Conservation (phyloP, 2,888 invertebrate species). For the Troides helena region DNA sequence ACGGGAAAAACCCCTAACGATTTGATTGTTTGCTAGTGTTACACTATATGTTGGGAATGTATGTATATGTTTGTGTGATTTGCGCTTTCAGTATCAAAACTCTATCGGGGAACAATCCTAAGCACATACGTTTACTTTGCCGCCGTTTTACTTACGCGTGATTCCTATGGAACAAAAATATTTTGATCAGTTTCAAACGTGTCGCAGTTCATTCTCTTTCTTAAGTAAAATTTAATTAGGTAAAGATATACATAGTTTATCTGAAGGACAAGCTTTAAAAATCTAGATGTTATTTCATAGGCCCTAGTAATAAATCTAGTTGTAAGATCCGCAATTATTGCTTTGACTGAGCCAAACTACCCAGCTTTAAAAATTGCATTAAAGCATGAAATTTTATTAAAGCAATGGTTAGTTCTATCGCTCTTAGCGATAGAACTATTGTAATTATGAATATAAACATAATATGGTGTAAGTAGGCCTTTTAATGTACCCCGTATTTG, state of each 20-base stretch:
- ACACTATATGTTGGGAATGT: conserved; percentile 19
- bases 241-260: not conserved
- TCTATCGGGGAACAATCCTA: conserved; percentile 63
- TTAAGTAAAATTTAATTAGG: not conserved
- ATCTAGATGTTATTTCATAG: too few species aligned
- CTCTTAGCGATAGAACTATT: too few species aligned
- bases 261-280: too few species aligned
- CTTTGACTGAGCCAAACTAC: too few species aligned
- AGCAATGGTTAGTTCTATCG: too few species aligned
- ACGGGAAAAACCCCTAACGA: conserved; percentile 16
- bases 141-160: conserved; percentile 74
- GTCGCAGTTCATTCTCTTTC: not conserved
- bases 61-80: conserved; percentile 35
- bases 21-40: conserved; percentile 26
- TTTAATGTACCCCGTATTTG: too few species aligned
- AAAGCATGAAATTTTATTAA: too few species aligned
- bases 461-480: too few species aligned
- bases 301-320: too few species aligned
- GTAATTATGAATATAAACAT: too few species aligned
- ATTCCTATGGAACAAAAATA: conserved; percentile 80
- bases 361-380: too few species aligned
- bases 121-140: conserved; percentile 59
- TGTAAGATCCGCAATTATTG: too few species aligned
- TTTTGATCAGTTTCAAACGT: conserved; percentile 58
- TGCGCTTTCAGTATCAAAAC: conserved; percentile 42